Percentiles rank a stretch among this genome's conserved stretches.
phyloP scores from a whole-genome alignment of 64 coral and sea anemone species.

The Stichodactyla helianthus region DNA sequence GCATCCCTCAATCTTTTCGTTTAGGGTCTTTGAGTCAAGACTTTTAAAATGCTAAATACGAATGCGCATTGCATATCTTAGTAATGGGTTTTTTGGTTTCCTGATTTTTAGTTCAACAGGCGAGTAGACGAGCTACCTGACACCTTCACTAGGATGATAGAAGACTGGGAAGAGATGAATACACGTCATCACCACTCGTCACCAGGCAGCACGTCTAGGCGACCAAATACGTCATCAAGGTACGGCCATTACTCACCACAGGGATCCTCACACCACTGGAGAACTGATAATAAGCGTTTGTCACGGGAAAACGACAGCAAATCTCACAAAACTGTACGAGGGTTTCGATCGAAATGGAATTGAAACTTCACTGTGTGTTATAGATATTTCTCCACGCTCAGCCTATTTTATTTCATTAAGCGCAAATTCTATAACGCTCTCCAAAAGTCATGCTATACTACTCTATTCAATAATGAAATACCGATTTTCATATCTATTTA shows the following conservation, averaged over 20 bases:
- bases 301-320: neutral
- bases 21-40: no score
- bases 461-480: no score
- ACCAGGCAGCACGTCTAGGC: neutral
- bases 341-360: slow-evolving; percentile 9
- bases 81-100: neutral
- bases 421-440: no score
- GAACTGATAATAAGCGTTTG: neutral
- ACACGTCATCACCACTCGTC: neutral
- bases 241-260: neutral
- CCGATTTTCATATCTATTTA: no score
- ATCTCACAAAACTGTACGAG: neutral
- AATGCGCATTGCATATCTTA: neutral
- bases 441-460: no score
- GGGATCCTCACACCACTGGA: neutral
- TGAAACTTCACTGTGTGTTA: neutral
- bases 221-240: neutral
- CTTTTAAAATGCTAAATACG: no score
- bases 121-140: neutral
- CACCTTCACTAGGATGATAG: neutral
- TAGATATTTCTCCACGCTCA: neutral
- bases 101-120: neutral
- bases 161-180: slow-evolving; percentile 13
- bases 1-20: no score
- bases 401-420: neutral